phyloP scores from a whole-genome alignment of 2,113 vertebrate species.

The Aspiorhynchus laticeps region DNA sequence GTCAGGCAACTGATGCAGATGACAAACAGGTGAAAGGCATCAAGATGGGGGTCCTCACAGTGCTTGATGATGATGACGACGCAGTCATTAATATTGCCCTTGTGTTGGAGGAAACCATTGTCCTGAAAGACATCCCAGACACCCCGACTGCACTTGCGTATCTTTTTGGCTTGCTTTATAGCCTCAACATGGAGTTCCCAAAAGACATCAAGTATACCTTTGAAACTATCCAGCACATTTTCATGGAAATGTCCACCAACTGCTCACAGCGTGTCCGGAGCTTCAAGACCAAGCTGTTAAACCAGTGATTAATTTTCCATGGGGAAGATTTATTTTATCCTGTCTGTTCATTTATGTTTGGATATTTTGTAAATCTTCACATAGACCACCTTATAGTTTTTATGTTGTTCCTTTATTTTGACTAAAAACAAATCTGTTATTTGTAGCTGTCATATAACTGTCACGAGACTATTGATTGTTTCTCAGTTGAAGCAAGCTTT shows the following conservation, averaged over 20 bases:
- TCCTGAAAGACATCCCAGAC: slow-evolving; percentile 11
- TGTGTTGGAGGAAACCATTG: slow-evolving; percentile 35
- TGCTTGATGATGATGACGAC: slow-evolving; percentile 24
- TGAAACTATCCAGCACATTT: slow-evolving; percentile 30
- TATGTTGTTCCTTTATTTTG: slow-evolving; percentile 30
- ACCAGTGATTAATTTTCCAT: slow-evolving; percentile 8
- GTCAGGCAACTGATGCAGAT: slow-evolving; percentile 24
- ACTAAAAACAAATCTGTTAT: slow-evolving; percentile 8
- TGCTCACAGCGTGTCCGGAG: slow-evolving; percentile 28
- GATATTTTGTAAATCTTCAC: neutral
- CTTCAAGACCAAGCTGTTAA: slow-evolving; percentile 41
- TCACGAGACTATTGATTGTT: neutral
- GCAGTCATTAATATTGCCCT: slow-evolving; percentile 12
- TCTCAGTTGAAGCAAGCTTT: neutral
- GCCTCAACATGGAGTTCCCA: slow-evolving; percentile 30
- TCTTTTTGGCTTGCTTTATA: slow-evolving; percentile 16
- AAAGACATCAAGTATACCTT: slow-evolving; percentile 14
- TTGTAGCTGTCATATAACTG: neutral
- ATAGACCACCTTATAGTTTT: slow-evolving; percentile 30
- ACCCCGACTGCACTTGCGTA: neutral
- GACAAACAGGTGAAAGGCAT: slow-evolving; percentile 12
- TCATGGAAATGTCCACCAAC: slow-evolving; percentile 34
- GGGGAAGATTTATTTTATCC: neutral
- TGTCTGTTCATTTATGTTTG: neutral
- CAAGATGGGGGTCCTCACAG: slow-evolving; percentile 29